These are phyloP conservation scores for Andrena cerasifolii DNA, from an alignment of 1,140 invertebrate genomes.

Conservation along the genomic window DNA sequence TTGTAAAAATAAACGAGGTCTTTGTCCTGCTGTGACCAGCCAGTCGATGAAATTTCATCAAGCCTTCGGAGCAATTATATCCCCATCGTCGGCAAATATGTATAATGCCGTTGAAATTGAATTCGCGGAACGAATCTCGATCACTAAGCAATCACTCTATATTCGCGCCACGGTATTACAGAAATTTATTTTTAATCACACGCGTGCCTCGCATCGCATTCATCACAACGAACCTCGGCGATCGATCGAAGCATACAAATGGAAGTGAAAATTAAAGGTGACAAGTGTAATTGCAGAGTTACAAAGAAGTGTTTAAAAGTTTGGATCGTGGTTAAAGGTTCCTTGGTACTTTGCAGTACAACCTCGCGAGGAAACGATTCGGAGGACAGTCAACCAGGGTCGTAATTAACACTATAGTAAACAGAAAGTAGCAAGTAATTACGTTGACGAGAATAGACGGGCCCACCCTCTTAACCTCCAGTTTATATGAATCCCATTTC, in stretches of 20 bases:
- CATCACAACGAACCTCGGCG: too few species aligned
- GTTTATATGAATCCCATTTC: conserved; percentile 62
- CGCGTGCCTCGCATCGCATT: background rate
- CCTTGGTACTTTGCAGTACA: too few species aligned
- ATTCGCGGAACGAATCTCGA: background rate
- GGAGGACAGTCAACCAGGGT: background rate
- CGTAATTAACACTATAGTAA: conserved; percentile 30
- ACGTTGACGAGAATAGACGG: conserved; percentile 13
- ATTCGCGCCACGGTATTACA: background rate
- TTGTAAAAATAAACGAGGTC: conserved; percentile 17
- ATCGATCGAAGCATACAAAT: background rate
- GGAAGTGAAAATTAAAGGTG: background rate
- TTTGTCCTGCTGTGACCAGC: background rate
- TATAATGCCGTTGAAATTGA: background rate
- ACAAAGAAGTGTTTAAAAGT: background rate
- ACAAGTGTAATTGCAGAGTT: background rate
- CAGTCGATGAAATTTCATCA: background rate
- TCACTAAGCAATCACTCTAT: too few species aligned
- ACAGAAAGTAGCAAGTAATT: conserved; percentile 7
- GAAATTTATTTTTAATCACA: background rate
- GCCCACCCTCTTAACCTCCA: conserved; percentile 50
- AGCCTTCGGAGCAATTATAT: background rate
- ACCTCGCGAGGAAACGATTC: background rate
- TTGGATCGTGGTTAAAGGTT: background rate
- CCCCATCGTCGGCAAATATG: conserved; percentile 1